Conservation (phyloP, 2,888 invertebrate genomes). For the Lydus trimaculatus region DNA sequence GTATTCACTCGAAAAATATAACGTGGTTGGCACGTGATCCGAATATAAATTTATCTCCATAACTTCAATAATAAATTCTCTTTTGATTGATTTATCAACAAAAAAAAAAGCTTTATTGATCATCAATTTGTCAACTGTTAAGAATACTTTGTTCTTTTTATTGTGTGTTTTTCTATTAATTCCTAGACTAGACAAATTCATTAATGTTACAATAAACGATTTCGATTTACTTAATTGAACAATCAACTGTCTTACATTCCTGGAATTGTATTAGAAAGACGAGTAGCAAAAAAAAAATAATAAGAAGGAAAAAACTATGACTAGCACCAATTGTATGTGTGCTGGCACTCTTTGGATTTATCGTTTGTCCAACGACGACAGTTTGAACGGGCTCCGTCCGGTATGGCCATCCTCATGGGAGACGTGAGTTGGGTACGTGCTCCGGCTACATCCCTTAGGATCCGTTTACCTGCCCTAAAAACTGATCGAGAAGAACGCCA, state of each 20-base stretch:
- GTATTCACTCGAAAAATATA: slow-evolving; percentile 5
- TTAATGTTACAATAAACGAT: neutral
- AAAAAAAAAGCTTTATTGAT: neutral
- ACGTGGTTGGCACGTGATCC: neutral
- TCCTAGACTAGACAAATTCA: neutral
- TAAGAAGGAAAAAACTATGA: neutral
- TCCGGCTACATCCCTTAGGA: slow-evolving; percentile 53
- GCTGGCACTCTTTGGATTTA: slow-evolving; percentile 1
- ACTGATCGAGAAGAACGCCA: slow-evolving; percentile 59
- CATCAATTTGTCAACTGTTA: neutral
- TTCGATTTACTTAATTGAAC: neutral
- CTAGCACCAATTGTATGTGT: neutral
- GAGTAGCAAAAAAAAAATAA: neutral
- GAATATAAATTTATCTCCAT: neutral
- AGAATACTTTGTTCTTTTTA: too few species aligned
- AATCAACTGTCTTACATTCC: neutral
- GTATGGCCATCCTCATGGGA: slow-evolving; percentile 52
- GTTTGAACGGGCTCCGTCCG: slow-evolving; percentile 44
- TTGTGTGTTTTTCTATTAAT: neutral
- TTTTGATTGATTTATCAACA: neutral
- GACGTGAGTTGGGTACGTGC: slow-evolving; percentile 61
- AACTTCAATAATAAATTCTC: neutral
- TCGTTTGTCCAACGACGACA: slow-evolving; percentile 50
- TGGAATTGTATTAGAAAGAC: neutral
- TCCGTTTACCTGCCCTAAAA: slow-evolving; percentile 61